phyloP scores from a whole-genome alignment of 2,797 vertebrate genomes.

The Spheniscus humboldti region DNA sequence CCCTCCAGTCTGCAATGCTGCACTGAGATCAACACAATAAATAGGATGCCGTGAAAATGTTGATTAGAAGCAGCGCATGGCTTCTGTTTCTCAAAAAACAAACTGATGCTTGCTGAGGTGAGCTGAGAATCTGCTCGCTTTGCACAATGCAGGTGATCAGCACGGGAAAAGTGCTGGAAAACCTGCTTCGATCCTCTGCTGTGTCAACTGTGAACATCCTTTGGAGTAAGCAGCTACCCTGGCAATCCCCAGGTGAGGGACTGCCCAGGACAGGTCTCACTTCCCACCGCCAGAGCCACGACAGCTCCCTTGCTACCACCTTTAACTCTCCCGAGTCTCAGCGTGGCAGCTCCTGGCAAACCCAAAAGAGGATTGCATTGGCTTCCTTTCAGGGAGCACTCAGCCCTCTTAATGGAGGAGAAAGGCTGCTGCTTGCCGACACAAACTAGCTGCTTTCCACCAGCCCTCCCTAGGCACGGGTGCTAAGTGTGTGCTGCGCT shows the following conservation, averaged over 20 bases:
- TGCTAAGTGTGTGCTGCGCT: neutral
- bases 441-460: neutral
- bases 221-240: neutral
- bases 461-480: accelerated
- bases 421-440: accelerated
- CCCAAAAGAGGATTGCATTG: neutral
- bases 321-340: neutral
- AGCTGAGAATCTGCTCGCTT: neutral
- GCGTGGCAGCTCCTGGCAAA: neutral
- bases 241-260: neutral
- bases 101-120: neutral
- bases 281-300: accelerated
- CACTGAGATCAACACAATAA: neutral
- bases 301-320: neutral
- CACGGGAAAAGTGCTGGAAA: neutral
- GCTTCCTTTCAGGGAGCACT: neutral
- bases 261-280: neutral
- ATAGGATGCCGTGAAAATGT: neutral
- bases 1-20: neutral
- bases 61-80: neutral
- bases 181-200: neutral
- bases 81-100: neutral
- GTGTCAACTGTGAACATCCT: neutral
- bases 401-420: neutral
- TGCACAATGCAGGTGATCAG: neutral